Conservation (phyloP, 2,888 invertebrate species). For the Cantharis nigra region DNA sequence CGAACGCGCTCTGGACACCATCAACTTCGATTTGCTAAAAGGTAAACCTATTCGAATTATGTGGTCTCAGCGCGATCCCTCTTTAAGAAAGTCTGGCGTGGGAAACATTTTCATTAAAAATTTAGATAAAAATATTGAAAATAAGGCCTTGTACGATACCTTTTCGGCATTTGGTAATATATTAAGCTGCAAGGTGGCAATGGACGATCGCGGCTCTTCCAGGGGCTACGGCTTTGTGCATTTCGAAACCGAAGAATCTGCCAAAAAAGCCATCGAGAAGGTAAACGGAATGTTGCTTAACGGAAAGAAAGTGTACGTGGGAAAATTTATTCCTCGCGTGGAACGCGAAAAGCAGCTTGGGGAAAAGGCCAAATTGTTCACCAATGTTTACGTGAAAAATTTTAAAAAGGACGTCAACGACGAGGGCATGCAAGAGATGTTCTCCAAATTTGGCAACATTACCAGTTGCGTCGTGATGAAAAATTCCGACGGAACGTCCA, state of each 20-base stretch:
- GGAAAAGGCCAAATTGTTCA: conserved; percentile 93
- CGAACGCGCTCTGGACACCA: conserved; percentile 97
- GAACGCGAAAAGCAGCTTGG: conserved; percentile 97
- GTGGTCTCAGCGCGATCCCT: conserved; percentile 99
- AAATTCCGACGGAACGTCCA: conserved; percentile 88
- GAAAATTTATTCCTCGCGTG: conserved; percentile 95
- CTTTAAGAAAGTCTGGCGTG: conserved; percentile 95
- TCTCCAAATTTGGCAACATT: conserved; percentile 88
- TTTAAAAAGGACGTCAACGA: conserved; percentile 92
- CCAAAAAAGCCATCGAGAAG: conserved; percentile 95
- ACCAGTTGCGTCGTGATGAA: conserved; percentile 92
- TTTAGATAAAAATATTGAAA: conserved; percentile 96
- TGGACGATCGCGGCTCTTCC: conserved; percentile 90
- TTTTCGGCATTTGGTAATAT: conserved; percentile 99
- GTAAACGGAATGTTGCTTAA: conserved; percentile 98
- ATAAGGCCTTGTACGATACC: conserved; percentile 99
- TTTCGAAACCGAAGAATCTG: conserved; percentile 97
- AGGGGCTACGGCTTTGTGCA: conserved; percentile 99
- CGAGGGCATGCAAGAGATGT: conserved; percentile 85
- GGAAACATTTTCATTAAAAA: conserved; percentile 99
- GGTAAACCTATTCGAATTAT: conserved; percentile 98
- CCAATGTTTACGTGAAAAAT: conserved; percentile 98
- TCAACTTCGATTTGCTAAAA: conserved; percentile 98
- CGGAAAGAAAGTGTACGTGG: conserved; percentile 97
- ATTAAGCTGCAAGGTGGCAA: conserved; percentile 96